Evolutionary conservation across 2,888 invertebrate species (phyloP), one percentile per base, ranked within the genome.

Genomic region (Ariolimax columbianus): DNA sequence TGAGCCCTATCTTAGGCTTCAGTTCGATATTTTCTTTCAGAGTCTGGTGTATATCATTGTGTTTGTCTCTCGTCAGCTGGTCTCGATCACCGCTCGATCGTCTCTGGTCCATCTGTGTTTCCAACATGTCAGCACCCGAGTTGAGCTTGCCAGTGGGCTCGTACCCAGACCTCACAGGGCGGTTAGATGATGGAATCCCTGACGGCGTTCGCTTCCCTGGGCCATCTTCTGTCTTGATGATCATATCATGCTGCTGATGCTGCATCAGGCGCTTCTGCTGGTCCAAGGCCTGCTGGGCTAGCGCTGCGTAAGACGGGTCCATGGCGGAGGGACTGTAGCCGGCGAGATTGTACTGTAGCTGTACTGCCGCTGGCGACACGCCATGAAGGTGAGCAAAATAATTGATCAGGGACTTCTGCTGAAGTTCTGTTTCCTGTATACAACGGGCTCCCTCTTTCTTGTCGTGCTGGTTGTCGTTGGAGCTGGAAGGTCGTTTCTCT

Each of bases 11-110:
- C 88, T 94, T 93, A 80, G 91, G 89, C 89, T 94, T 94, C 66
- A 94, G 88, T 86, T 94, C 94, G 82, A 94, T 92, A 87, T 93
- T 94, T 88, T 94, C 94, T 86, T 94, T 94, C 59, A 94, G 86
- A 75, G 93, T 94, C 87, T 93, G 93, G 84, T 93, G 93, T 78
- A 93, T 94, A 88, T 94, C 94, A 87, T 91, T 93, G 84, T 93
- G 92, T 84, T 93, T 94, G 77, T 94, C 94, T 81, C 93, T 91
- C 36, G 91, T 83, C 14, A 86, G 81, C 72, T 90, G 90, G 38
- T 91, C 91, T 80, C 89, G 89, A 30, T 86, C 86, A 63, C 89
- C 90, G 30, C 77, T 40, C 19, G 84, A 81, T 78, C 88, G 78
- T 51, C 88, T 85, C 38, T 87, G 77, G 17, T 91, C 90, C 17